Percentiles rank a stretch among this genome's conserved stretches.
Conservation (phyloP, 1,140 invertebrate genomes). For the Bombus sibiricus region DNA sequence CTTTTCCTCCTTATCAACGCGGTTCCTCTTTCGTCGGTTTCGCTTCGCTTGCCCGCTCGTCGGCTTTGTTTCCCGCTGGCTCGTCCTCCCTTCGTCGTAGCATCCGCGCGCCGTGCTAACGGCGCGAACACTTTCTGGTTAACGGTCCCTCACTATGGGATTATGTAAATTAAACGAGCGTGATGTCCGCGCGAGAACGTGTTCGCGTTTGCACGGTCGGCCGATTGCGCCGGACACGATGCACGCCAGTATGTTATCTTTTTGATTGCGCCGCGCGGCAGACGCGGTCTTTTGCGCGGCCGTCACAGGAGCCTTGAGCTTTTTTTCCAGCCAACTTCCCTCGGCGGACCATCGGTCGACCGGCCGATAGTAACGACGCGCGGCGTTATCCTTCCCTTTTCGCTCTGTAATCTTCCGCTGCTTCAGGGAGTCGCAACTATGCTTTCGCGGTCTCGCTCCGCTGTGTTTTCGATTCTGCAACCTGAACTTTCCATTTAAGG, state of each 20-base stretch:
- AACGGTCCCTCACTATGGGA: slow-evolving; percentile 74
- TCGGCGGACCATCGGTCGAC: not conserved
- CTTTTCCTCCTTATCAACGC: not conserved
- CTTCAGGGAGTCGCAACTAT: not conserved
- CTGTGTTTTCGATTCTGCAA: slow-evolving; percentile 18
- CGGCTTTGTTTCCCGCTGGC: slow-evolving; percentile 22
- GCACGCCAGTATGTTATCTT: slow-evolving; percentile 30
- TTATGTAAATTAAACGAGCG: slow-evolving; percentile 80
- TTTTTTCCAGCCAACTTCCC: not conserved
- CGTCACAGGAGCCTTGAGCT: slow-evolving; percentile 4
- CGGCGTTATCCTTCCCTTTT: slow-evolving; percentile 3
- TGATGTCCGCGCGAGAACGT: slow-evolving; percentile 68
- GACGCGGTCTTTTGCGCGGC: not conserved
- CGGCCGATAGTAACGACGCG: not conserved
- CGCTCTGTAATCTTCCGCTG: slow-evolving; percentile 27
- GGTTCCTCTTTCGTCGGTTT: not conserved
- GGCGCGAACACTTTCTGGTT: slow-evolving; percentile 70
- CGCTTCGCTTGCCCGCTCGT: not conserved
- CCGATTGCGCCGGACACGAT: slow-evolving; percentile 8
- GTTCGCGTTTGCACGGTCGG: slow-evolving; percentile 27
- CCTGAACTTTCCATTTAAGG: slow-evolving; percentile 33
- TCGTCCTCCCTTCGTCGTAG: not conserved
- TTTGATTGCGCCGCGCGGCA: slow-evolving; percentile 13
- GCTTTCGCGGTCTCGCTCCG: not conserved
- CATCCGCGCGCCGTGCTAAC: slow-evolving; percentile 68